Evolutionary conservation across 2,113 vertebrate genomes (phyloP).

Genomic region (Trogon melanurus): DNA sequence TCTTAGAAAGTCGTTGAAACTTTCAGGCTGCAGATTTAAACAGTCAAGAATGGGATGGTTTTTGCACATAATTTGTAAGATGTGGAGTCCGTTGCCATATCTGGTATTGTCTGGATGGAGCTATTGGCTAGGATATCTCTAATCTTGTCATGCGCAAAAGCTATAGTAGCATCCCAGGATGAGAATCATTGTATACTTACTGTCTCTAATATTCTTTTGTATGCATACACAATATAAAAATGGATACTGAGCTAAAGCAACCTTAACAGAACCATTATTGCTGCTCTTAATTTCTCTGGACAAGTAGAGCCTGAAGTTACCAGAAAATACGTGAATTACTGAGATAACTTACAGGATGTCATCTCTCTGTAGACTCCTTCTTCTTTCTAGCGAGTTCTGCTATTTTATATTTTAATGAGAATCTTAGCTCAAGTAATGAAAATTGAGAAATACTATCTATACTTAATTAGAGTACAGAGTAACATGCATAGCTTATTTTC

Average conservation of each 20-base stretch:
- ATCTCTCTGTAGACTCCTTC: not conserved
- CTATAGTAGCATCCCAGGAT: not conserved
- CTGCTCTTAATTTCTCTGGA: not conserved
- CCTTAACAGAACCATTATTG: not conserved
- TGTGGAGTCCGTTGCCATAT: not conserved
- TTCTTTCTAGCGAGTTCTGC: not conserved
- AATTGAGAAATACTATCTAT: not conserved
- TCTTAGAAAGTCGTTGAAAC: not conserved
- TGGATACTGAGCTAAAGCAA: not conserved
- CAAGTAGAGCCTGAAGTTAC: not conserved
- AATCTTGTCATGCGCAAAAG: not conserved
- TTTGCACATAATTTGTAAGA: not conserved
- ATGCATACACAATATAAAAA: not conserved
- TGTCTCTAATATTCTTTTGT: not conserved
- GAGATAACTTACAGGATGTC: not conserved
- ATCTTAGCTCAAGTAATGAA: slow-evolving; percentile 15
- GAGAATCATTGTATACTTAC: not conserved
- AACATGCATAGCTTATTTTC: slow-evolving; percentile 1
- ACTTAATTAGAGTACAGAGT: slow-evolving; percentile 4
- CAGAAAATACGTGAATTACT: not conserved
- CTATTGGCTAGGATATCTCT: not conserved
- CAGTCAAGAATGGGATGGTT: not conserved
- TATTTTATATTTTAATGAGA: slow-evolving; percentile 26
- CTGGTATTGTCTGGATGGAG: not conserved
- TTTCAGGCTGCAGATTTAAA: not conserved